phyloP scores from a whole-genome alignment of 1,140 invertebrate genomes.

The Orussus abietinus region DNA sequence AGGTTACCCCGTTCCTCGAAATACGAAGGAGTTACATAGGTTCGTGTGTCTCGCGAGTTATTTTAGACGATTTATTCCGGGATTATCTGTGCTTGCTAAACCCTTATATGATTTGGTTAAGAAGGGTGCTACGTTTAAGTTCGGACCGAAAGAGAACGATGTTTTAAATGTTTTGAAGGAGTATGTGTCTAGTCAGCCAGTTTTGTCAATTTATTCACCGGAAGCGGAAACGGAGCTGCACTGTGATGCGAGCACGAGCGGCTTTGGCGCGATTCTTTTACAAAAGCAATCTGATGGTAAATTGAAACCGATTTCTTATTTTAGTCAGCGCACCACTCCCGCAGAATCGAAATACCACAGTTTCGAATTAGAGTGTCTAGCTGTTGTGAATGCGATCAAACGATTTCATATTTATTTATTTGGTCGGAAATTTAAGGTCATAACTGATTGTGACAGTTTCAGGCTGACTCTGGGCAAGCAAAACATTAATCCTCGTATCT shows the following conservation, averaged over 20 bases:
- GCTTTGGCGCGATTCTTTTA: slow-evolving; percentile 15
- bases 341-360: slow-evolving; percentile 18
- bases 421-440: slow-evolving; percentile 15
- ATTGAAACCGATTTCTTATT: slow-evolving; percentile 19
- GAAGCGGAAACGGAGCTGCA: slow-evolving; percentile 20
- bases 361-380: slow-evolving; percentile 29
- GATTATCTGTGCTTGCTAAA: not conserved
- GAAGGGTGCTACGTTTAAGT: slow-evolving; percentile 15
- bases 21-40: not conserved
- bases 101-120: slow-evolving; percentile 2
- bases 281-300: slow-evolving; percentile 10
- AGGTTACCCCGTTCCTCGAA: not conserved
- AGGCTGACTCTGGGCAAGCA: slow-evolving; percentile 21
- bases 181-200: slow-evolving; percentile 9
- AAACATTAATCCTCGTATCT: slow-evolving; percentile 24
- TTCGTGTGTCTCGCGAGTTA: not conserved
- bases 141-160: slow-evolving; percentile 9
- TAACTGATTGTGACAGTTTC: slow-evolving; percentile 30
- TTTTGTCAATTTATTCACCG: slow-evolving; percentile 9
- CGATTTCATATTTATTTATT: slow-evolving; percentile 26
- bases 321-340: slow-evolving; percentile 13
- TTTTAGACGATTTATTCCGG: not conserved
- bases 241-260: slow-evolving; percentile 21
- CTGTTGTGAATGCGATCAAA: slow-evolving; percentile 22
- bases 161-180: slow-evolving; percentile 13